These are phyloP conservation scores for Kuschelorhynchus macadamiae DNA, from an alignment of 2,888 invertebrate species.

Conservation along the genomic window DNA sequence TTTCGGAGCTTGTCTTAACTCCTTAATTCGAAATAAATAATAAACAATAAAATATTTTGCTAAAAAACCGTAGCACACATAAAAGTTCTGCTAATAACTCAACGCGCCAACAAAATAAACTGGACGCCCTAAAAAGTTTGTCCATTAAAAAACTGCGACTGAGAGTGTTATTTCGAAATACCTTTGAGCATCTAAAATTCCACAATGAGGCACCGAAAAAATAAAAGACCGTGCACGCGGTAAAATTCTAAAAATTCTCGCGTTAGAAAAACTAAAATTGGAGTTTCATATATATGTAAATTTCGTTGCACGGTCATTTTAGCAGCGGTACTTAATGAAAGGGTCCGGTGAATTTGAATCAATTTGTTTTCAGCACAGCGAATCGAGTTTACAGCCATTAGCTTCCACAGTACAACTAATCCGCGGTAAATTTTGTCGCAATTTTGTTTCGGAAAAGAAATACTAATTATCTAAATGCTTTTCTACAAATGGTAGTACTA, in stretches of 20 bases:
- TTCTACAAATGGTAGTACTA: too few relatives aligned
- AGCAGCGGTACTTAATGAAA: not conserved
- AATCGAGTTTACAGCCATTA: not conserved
- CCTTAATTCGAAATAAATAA: too few relatives aligned
- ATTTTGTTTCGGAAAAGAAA: not conserved
- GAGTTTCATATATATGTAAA: constrained; percentile 37
- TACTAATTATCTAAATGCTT: too few relatives aligned
- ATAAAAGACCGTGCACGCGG: constrained; percentile 20
- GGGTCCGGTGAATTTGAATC: not conserved
- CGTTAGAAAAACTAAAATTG: constrained; percentile 23
- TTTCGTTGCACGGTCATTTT: constrained; percentile 22
- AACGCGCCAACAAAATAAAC: too few relatives aligned
- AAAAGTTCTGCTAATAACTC: too few relatives aligned
- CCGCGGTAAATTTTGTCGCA: not conserved
- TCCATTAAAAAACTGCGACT: constrained; percentile 2
- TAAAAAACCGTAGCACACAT: too few relatives aligned
- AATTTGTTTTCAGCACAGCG: not conserved
- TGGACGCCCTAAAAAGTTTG: too few relatives aligned
- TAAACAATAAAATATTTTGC: too few relatives aligned
- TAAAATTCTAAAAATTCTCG: constrained; percentile 29
- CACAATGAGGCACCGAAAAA: constrained; percentile 15
- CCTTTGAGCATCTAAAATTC: constrained; percentile 7
- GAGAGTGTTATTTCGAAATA: constrained; percentile 1
- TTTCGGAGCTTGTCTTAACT: too few relatives aligned
- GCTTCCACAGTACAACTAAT: not conserved